These are phyloP conservation scores for Aphelinus certus DNA, from an alignment of 1,140 invertebrate species.

Conservation along the genomic window DNA sequence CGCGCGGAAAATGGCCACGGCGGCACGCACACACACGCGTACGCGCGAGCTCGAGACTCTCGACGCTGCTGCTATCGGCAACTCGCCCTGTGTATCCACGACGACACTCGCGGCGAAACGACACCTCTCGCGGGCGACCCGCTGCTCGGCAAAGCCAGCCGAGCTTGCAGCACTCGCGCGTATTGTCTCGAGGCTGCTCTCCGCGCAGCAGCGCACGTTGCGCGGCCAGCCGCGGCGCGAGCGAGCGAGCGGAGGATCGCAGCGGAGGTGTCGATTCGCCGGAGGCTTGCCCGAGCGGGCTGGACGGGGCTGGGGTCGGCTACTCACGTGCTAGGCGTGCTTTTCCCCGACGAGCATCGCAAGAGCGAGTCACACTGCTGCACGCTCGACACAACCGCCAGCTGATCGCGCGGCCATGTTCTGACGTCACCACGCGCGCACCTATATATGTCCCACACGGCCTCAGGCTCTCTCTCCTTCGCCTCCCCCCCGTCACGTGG, in stretches of 20 bases:
- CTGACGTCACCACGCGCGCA: constrained; percentile 57
- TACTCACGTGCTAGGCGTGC: constrained; percentile 47
- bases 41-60: no score
- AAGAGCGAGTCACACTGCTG: constrained; percentile 28
- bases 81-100: constrained; percentile 41
- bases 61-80: constrained; percentile 42
- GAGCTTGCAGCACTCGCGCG: neutral
- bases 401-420: constrained; percentile 65
- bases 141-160: no score
- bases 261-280: neutral
- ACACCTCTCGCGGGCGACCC: no score
- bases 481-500: neutral
- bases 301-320: neutral
- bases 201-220: neutral
- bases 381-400: constrained; percentile 65
- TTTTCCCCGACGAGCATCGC: constrained; percentile 43
- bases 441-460: no score
- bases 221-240: no score
- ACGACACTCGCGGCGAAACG: no score
- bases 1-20: constrained; percentile 62
- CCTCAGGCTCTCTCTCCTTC: constrained; percentile 11
- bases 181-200: neutral
- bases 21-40: constrained; percentile 51
- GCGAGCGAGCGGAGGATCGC: neutral
- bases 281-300: no score